phyloP scores from a whole-genome alignment of 1,140 invertebrate genomes.

The Drosophila elegans region DNA sequence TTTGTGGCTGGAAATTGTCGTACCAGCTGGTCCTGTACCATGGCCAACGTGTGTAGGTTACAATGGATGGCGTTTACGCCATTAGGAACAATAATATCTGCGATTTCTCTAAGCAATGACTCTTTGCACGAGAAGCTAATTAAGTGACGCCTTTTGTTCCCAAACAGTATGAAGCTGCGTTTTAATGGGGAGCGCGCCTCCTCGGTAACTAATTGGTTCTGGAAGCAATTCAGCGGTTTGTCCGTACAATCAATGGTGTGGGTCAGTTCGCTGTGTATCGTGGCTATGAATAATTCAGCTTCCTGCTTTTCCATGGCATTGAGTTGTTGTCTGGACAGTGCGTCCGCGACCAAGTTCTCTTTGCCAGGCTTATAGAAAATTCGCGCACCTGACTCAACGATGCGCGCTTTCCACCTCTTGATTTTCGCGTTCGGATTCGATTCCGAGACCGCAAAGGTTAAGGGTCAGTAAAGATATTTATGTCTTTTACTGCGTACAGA shows the following conservation, averaged over 20 bases:
- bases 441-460: slow-evolving; percentile 80
- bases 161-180: slow-evolving; percentile 7
- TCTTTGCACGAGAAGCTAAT: slow-evolving; percentile 12
- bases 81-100: slow-evolving; percentile 2
- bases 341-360: no score
- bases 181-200: neutral
- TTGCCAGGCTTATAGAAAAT: neutral
- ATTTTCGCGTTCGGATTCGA: slow-evolving; percentile 85
- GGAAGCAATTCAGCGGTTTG: neutral
- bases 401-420: slow-evolving; percentile 83
- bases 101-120: slow-evolving; percentile 6
- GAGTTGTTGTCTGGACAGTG: slow-evolving; percentile 1
- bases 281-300: neutral
- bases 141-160: slow-evolving; percentile 1
- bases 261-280: slow-evolving; percentile 13
- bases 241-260: neutral
- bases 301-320: slow-evolving; percentile 1
- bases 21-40: slow-evolving; percentile 5
- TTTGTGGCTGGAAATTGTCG: slow-evolving; percentile 11
- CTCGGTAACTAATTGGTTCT: neutral
- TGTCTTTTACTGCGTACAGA: neutral
- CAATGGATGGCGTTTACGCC: slow-evolving; percentile 14
- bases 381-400: slow-evolving; percentile 13
- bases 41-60: neutral
- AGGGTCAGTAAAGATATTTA: slow-evolving; percentile 4